These are phyloP conservation scores for Heterotilapia buettikoferi DNA, from an alignment of 2,113 vertebrate genomes.

Conservation along the genomic window DNA sequence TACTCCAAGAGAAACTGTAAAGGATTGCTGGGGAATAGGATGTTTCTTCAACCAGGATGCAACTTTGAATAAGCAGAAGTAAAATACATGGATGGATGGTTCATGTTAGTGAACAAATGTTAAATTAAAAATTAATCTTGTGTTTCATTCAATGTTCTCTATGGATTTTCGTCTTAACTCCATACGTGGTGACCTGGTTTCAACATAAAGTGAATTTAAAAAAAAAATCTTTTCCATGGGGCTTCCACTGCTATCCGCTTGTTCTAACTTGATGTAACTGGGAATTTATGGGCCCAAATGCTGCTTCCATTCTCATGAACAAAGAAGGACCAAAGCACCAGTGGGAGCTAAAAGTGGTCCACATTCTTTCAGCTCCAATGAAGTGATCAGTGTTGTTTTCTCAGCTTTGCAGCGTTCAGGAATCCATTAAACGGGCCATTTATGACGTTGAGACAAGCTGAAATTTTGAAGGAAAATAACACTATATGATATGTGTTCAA, in stretches of 20 bases:
- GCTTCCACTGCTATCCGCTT: background rate
- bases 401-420: background rate
- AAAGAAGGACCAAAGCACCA: background rate
- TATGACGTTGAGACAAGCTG: background rate
- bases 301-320: background rate
- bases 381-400: background rate
- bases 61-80: background rate
- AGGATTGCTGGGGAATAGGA: background rate
- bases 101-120: background rate
- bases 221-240: background rate
- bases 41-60: background rate
- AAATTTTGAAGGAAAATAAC: background rate
- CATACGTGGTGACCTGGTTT: background rate
- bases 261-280: background rate
- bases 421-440: background rate
- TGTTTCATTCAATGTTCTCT: background rate
- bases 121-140: background rate
- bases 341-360: background rate
- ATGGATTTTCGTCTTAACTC: background rate
- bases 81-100: background rate
- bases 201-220: background rate
- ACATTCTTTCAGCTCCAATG: background rate
- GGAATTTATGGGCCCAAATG: background rate
- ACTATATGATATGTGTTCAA: background rate
- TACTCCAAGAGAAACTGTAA: background rate